These are phyloP conservation scores for Nematostella vectensis DNA, from an alignment of 92 coral and sea anemone genomes.

Conservation along the genomic window DNA sequence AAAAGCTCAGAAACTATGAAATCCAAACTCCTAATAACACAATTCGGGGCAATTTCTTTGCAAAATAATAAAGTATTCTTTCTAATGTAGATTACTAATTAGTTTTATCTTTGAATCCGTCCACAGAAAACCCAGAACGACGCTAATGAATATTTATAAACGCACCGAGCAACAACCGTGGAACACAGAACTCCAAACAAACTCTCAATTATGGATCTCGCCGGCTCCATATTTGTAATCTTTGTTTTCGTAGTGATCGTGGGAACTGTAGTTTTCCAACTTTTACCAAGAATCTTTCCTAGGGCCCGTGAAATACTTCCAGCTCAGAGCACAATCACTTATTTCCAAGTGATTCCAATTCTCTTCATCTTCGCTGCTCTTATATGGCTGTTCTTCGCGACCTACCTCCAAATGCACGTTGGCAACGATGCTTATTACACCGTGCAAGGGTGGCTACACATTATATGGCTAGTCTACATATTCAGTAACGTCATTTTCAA, in stretches of 20 bases:
- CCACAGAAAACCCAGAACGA: too few relatives aligned
- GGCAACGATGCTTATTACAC: slow-evolving; percentile 68
- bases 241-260: slow-evolving; percentile 58
- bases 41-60: too few relatives aligned
- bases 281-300: slow-evolving; percentile 81
- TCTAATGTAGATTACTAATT: too few relatives aligned
- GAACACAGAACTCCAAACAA: too few relatives aligned
- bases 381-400: slow-evolving; percentile 64
- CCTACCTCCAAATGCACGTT: slow-evolving; percentile 69
- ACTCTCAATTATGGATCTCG: neutral
- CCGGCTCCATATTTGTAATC: neutral
- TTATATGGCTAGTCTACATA: slow-evolving; percentile 39
- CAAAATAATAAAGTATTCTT: too few relatives aligned
- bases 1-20: too few relatives aligned
- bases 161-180: too few relatives aligned
- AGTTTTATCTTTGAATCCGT: too few relatives aligned
- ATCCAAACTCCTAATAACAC: too few relatives aligned
- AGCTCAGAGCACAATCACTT: slow-evolving; percentile 57
- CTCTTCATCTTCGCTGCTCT: slow-evolving; percentile 64
- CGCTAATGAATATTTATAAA: too few relatives aligned
- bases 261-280: slow-evolving; percentile 68
- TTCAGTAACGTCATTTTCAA: slow-evolving; percentile 44
- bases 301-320: slow-evolving; percentile 50
- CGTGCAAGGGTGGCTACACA: slow-evolving; percentile 68
- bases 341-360: slow-evolving; percentile 69